Percentiles rank a stretch among this genome's conserved stretches.
Evolutionary conservation across 2,888 invertebrate genomes (phyloP).

Genomic region (Chromoteleia sp.): DNA sequence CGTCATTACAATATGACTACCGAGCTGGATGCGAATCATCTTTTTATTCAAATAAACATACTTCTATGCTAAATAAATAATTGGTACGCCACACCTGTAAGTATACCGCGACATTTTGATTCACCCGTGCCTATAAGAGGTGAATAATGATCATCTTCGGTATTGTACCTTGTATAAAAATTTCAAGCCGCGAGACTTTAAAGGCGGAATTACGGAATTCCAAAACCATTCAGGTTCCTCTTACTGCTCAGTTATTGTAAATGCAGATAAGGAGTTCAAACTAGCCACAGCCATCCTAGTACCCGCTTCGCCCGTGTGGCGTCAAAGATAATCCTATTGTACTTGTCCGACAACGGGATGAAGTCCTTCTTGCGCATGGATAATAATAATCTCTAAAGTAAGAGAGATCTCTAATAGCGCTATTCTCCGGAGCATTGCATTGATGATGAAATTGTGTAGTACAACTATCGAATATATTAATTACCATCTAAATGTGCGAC

Average conservation of each 20-base stretch:
- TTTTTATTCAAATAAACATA: constrained; percentile 46
- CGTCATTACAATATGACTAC: constrained; percentile 13
- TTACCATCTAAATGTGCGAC: constrained; percentile 22
- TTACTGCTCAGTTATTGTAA: constrained; percentile 61
- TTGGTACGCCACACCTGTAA: neutral
- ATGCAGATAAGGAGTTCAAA: constrained; percentile 67
- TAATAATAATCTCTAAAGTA: constrained; percentile 69
- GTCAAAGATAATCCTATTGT: constrained; percentile 70
- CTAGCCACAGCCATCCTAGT: constrained; percentile 59
- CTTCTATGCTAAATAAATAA: neutral
- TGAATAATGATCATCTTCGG: neutral
- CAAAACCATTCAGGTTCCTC: constrained; percentile 3
- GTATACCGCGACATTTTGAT: no score
- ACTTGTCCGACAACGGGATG: constrained; percentile 68
- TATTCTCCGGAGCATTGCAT: constrained; percentile 51
- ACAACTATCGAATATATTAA: constrained; percentile 55
- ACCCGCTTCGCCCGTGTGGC: constrained; percentile 56
- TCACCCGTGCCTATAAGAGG: no score
- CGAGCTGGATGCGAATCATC: constrained; percentile 32
- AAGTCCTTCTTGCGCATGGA: constrained; percentile 66
- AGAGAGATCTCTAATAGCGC: constrained; percentile 64
- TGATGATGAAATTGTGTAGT: constrained; percentile 52
- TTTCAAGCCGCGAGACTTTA: neutral
- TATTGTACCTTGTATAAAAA: constrained; percentile 5
- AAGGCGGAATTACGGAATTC: no score